These are phyloP conservation scores for Sylvia atricapilla DNA, from an alignment of 2,113 vertebrate species.

Conservation along the genomic window DNA sequence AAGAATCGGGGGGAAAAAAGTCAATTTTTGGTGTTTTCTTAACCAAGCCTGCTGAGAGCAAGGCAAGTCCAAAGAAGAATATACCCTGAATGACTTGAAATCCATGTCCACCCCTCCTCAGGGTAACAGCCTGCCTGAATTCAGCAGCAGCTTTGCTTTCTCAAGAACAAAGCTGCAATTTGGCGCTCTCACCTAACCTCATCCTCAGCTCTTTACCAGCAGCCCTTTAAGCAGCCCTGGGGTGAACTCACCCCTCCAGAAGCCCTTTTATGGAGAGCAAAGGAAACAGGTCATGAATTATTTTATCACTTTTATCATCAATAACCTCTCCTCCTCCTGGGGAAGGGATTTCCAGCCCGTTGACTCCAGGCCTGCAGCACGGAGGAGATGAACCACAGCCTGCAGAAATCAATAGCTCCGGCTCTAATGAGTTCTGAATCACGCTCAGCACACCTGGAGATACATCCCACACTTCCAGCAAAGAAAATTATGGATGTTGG, in stretches of 20 bases:
- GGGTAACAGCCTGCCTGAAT: neutral
- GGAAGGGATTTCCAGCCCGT: neutral
- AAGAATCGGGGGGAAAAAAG: neutral
- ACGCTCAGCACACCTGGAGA: neutral
- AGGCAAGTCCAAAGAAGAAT: neutral
- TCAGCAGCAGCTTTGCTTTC: neutral
- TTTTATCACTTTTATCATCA: constrained; percentile 15
- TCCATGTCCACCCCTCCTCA: neutral
- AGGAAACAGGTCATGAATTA: constrained; percentile 7
- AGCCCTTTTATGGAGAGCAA: neutral
- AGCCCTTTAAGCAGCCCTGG: neutral
- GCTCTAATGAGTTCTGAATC: constrained; percentile 42
- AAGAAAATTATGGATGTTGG: constrained; percentile 10
- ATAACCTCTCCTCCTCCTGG: neutral
- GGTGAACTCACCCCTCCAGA: neutral
- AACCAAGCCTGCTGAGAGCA: neutral
- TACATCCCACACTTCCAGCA: neutral
- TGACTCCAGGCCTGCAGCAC: neutral
- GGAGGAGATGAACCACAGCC: neutral
- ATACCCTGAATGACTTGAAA: neutral
- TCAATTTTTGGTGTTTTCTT: neutral
- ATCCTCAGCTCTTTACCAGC: neutral
- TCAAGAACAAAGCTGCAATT: neutral
- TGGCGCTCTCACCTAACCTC: neutral
- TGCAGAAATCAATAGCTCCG: constrained; percentile 19